Evolutionary conservation across 2,888 invertebrate species (phyloP).

Genomic region (Dascillus cervinus): DNA sequence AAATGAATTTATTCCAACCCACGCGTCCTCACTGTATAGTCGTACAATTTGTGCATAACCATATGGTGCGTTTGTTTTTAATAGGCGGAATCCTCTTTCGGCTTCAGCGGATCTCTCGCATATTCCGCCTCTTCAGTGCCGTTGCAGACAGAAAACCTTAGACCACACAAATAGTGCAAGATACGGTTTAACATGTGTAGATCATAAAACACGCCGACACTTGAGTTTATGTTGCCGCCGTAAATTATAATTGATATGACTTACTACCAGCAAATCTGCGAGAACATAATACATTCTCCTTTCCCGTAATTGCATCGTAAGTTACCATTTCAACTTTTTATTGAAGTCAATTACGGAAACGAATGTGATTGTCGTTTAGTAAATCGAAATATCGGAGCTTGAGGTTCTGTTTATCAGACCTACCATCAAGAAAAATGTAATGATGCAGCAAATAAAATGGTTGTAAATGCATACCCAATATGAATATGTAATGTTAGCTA

Average conservation of each 20-base stretch:
- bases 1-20: too few species aligned
- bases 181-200: slow-evolving; percentile 9
- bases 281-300: too few species aligned
- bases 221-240: slow-evolving; percentile 9
- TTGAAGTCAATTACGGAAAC: too few species aligned
- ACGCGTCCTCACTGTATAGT: too few species aligned
- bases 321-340: too few species aligned
- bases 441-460: slow-evolving; percentile 26
- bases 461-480: slow-evolving; percentile 9
- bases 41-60: too few species aligned
- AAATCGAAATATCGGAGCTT: neutral
- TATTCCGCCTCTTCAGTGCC: slow-evolving; percentile 7
- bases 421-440: slow-evolving; percentile 20
- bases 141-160: slow-evolving; percentile 6
- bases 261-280: too few species aligned
- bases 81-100: slow-evolving; percentile 7
- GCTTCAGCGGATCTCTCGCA: slow-evolving; percentile 1
- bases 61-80: too few species aligned
- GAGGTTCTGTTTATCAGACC: neutral
- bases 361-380: too few species aligned
- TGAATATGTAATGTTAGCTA: slow-evolving; percentile 16
- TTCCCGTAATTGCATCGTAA: too few species aligned
- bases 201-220: slow-evolving; percentile 8
- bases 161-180: slow-evolving; percentile 9
- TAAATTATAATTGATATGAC: slow-evolving; percentile 7